These are phyloP conservation scores for Sipha flava DNA, from an alignment of 1,140 invertebrate species.

Conservation along the genomic window DNA sequence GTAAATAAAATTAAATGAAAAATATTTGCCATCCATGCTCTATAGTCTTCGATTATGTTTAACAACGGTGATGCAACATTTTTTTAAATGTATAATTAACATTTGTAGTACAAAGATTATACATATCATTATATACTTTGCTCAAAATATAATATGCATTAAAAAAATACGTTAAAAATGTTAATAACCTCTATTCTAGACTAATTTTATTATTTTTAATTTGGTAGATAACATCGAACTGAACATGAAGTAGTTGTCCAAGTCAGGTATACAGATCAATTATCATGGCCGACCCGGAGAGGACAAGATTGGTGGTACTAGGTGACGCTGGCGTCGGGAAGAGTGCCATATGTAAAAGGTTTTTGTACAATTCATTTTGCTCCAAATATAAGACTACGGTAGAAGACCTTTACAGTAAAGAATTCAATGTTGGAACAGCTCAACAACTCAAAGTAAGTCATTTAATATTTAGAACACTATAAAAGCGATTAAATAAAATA, in stretches of 20 bases:
- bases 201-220: neutral
- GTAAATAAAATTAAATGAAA: no score
- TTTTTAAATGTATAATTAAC: no score
- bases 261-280: neutral
- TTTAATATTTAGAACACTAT: no score
- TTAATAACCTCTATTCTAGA: no score
- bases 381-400: slow-evolving; percentile 81
- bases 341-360: slow-evolving; percentile 74
- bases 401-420: slow-evolving; percentile 78
- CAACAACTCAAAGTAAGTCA: slow-evolving; percentile 58
- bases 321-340: slow-evolving; percentile 79
- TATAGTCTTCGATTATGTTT: no score
- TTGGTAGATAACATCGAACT: neutral
- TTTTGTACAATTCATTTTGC: slow-evolving; percentile 74
- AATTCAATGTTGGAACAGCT: slow-evolving; percentile 68
- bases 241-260: neutral
- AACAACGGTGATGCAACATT: no score
- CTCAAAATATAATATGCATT: no score
- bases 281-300: slow-evolving; percentile 61
- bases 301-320: slow-evolving; percentile 73
- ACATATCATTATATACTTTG: no score
- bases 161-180: no score
- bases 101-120: no score
- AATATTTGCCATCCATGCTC: no score
- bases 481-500: no score